Percentiles rank a stretch among this genome's conserved stretches.
These are phyloP conservation scores for Parasteatoda lunata DNA, from an alignment of 2,888 invertebrate genomes.

Conservation along the genomic window DNA sequence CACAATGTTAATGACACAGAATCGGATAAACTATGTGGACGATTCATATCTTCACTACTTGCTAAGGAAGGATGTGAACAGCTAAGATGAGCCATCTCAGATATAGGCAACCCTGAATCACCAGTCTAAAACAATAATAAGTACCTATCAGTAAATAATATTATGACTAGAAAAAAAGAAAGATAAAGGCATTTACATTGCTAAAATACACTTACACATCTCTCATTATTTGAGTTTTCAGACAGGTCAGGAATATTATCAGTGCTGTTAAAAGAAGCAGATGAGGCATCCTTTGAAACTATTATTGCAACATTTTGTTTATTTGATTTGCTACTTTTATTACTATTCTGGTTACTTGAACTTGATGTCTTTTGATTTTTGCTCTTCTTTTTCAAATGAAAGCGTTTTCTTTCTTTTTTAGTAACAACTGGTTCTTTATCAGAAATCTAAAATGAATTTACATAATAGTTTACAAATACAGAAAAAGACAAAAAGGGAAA, in stretches of 20 bases:
- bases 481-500: not conserved
- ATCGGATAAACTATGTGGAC: conserved; percentile 72
- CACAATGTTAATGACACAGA: conserved; percentile 66
- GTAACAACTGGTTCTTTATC: conserved; percentile 71
- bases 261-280: conserved; percentile 52
- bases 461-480: not conserved
- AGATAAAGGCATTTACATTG: not conserved
- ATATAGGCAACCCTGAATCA: conserved; percentile 55
- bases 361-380: conserved; percentile 59
- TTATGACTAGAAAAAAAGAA: not conserved
- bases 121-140: conserved; percentile 15
- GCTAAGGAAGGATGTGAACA: conserved; percentile 75
- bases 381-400: conserved; percentile 75
- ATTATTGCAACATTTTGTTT: conserved; percentile 65
- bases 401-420: conserved; percentile 82
- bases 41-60: conserved; percentile 69
- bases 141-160: too few species aligned
- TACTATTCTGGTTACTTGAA: not conserved
- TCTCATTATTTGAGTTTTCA: conserved; percentile 49
- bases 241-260: conserved; percentile 58
- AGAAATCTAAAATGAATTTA: conserved; percentile 50
- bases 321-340: conserved; percentile 45
- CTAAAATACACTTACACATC: conserved; percentile 41
- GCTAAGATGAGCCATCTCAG: conserved; percentile 71
- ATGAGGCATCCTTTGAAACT: conserved; percentile 57